Evolutionary conservation across 2,113 vertebrate species (phyloP).

Genomic region (Gobio gobio): DNA sequence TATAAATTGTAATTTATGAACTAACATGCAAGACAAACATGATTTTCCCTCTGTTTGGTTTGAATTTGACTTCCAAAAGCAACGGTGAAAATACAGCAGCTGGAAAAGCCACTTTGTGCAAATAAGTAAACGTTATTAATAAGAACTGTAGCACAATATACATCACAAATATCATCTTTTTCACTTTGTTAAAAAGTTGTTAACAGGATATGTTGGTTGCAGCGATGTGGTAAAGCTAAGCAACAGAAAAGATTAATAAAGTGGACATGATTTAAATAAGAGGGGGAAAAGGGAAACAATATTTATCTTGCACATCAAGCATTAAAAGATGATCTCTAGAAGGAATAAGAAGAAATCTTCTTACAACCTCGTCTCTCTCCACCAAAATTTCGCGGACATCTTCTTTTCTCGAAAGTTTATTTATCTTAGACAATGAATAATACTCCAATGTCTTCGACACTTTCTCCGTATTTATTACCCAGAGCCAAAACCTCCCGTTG

Average conservation of each 20-base stretch:
- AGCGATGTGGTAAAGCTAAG: not conserved
- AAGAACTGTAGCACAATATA: not conserved
- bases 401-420: conserved; percentile 51
- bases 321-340: not conserved
- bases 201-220: not conserved
- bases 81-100: not conserved
- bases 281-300: not conserved
- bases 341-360: conserved; percentile 35
- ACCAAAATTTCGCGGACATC: conserved; percentile 24
- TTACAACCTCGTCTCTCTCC: conserved; percentile 44
- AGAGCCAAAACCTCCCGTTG: conserved; percentile 61
- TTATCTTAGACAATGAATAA: conserved; percentile 62
- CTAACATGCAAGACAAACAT: not conserved
- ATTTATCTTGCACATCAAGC: conserved; percentile 10
- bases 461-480: conserved; percentile 67
- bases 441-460: conserved; percentile 64
- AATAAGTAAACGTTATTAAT: not conserved
- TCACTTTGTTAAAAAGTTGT: not conserved
- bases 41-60: not conserved
- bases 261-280: conserved; percentile 9
- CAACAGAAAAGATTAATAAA: not conserved
- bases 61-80: not conserved
- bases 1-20: conserved; percentile 11
- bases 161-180: not conserved
- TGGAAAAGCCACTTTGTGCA: not conserved